phyloP scores from a whole-genome alignment of 2,797 vertebrate genomes.

The Phylloscopus collybita region DNA sequence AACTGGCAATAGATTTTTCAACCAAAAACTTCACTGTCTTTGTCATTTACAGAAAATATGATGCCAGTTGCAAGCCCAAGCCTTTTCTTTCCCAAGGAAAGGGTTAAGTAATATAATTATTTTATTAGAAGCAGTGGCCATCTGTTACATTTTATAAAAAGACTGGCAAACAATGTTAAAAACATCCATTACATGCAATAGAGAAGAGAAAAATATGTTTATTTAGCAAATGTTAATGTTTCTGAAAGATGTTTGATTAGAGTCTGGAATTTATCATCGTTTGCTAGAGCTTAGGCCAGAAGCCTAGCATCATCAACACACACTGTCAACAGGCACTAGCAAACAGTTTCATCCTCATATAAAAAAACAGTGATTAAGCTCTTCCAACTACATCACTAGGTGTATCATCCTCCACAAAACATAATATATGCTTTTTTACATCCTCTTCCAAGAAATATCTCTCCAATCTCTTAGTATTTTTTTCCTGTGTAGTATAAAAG shows the following conservation, averaged over 20 bases:
- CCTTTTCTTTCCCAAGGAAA: not conserved
- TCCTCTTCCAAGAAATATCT: not conserved
- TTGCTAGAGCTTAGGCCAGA: not conserved
- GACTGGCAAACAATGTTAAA: conserved; percentile 2
- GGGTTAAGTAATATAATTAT: not conserved
- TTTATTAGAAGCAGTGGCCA: not conserved
- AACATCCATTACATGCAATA: not conserved
- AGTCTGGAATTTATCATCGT: conserved; percentile 9
- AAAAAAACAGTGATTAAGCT: not conserved
- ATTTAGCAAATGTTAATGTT: conserved; percentile 26
- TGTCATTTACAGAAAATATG: not conserved
- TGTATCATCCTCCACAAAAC: not conserved
- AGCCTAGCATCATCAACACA: not conserved
- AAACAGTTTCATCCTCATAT: not conserved
- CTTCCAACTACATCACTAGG: not conserved
- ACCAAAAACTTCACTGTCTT: not conserved
- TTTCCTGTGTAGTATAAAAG: not conserved
- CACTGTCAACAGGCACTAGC: not conserved
- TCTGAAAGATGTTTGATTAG: conserved; percentile 24
- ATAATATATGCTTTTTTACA: not conserved
- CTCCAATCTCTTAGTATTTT: not conserved
- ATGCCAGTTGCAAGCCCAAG: not conserved
- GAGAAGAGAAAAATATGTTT: conserved; percentile 10
- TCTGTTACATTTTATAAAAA: conserved; percentile 5
- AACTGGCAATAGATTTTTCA: not conserved